These are phyloP conservation scores for Phrynocephalus versicolor DNA, from an alignment of 2,113 vertebrate species.

Conservation along the genomic window DNA sequence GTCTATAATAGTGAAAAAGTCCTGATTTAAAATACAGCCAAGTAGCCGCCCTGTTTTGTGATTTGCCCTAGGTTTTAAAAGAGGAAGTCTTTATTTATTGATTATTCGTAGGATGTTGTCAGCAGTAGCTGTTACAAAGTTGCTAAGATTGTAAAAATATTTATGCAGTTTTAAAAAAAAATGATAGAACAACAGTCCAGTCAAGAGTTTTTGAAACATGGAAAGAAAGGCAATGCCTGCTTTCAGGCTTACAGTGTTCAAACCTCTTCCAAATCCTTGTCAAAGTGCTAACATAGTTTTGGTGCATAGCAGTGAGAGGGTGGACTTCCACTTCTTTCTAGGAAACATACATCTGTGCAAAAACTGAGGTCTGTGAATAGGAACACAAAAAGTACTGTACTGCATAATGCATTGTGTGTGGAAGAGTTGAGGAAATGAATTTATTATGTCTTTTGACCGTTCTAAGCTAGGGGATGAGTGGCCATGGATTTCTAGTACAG, in stretches of 20 bases:
- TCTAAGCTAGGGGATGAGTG: too few relatives aligned
- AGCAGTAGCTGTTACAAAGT: neutral
- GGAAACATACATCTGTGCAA: too few relatives aligned
- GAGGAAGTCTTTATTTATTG: constrained; percentile 19
- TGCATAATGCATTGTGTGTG: too few relatives aligned
- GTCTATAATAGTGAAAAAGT: neutral
- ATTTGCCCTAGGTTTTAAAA: constrained; percentile 36
- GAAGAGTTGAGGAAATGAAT: too few relatives aligned
- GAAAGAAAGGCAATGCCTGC: neutral
- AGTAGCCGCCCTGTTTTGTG: neutral
- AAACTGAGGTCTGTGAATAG: too few relatives aligned
- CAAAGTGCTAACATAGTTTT: neutral
- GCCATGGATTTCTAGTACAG: neutral
- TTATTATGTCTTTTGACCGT: too few relatives aligned
- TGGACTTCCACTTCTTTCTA: neutral
- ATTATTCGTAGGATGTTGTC: neutral
- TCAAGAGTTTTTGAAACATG: neutral
- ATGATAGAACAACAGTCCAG: neutral
- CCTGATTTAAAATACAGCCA: neutral
- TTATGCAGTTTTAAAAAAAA: neutral
- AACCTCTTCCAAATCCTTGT: neutral
- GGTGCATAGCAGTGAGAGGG: neutral
- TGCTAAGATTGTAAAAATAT: neutral
- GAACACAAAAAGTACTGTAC: too few relatives aligned
- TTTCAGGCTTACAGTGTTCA: neutral